Evolutionary conservation across 1,140 invertebrate genomes (phyloP), one percentile per base, ranked within the genome.

Genomic region (Heliconius himera): DNA sequence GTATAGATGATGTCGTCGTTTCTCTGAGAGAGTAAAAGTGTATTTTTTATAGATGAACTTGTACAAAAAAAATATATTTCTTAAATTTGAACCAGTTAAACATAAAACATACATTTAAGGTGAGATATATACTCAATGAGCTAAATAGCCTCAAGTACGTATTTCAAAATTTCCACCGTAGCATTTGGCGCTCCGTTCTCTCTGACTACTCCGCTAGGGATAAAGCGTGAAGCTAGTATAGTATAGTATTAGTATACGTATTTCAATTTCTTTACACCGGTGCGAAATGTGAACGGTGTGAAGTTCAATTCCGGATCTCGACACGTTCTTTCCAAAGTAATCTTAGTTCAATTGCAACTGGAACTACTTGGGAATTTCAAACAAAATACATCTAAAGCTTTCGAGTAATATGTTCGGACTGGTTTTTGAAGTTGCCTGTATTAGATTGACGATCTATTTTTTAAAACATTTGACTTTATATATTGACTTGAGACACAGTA

Each of bases 281-380:
- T n/a, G 54, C 38, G 74, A n/a, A 74, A 26, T 38, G 74, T 72
- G 70, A 72, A 36, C 70, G 70, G 33, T 75, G 36, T 60, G 33
- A 38, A 74, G 51, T 74, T 74, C 73, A 74, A 74, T 74, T 60
- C 49, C 73, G 11, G 22, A n/a, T 33, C 74, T 38, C 22, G 74
- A 66, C 74, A 66, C 54, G 74, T 75, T 75, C 74, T 74, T 54
- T 22, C 36, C 29, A 13, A 41, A 75, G 74, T 66, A 75, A 75
- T 75, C 74, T 75, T 66, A 66, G 74, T 66, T 60, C 33, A 60
- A 75, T 74, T 54, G 73, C 29, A 60, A 60, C 29, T 18, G 36
- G n/a, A 74, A 74, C 73, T 60, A 22, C 51, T 74, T 13, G 73
- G 54, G 73, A 74, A 74, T 74, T 66, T 36, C 54, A 33, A 75